Percentiles rank a stretch among this genome's conserved stretches.
Evolutionary conservation across 2,888 invertebrate genomes (phyloP).

Genomic region (Drosophila testacea): DNA sequence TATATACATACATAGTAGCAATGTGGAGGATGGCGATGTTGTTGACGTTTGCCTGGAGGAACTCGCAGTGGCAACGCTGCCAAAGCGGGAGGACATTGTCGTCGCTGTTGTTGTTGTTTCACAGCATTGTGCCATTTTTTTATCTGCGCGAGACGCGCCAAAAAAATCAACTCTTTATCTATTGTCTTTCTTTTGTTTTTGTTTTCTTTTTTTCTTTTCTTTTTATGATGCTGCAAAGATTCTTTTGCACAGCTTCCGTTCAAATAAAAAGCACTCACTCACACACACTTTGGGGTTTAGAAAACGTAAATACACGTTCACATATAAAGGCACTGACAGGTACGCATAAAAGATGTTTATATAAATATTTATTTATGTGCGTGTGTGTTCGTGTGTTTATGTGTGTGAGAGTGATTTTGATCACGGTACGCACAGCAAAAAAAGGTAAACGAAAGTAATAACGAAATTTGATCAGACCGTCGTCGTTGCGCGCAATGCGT

Average conservation of each 20-base stretch:
- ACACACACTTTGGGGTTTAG: neutral
- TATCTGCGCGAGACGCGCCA: slow-evolving; percentile 9
- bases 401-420: slow-evolving; percentile 2
- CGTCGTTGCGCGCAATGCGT: slow-evolving; percentile 46
- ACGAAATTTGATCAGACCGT: slow-evolving; percentile 53
- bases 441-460: slow-evolving; percentile 52
- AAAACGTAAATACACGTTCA: slow-evolving; percentile 14
- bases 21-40: slow-evolving; percentile 10
- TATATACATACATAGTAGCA: slow-evolving; percentile 54
- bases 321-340: slow-evolving; percentile 8
- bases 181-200: slow-evolving; percentile 2
- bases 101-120: slow-evolving; percentile 49
- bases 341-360: neutral
- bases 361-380: slow-evolving; percentile 1
- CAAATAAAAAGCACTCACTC: slow-evolving; percentile 18
- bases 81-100: slow-evolving; percentile 50
- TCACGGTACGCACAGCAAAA: slow-evolving; percentile 14
- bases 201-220: neutral
- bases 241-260: slow-evolving; percentile 14
- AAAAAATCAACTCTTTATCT: neutral
- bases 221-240: slow-evolving; percentile 9
- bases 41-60: slow-evolving; percentile 26
- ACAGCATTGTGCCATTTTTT: slow-evolving; percentile 60
- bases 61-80: slow-evolving; percentile 19
- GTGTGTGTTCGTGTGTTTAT: neutral